Evolutionary conservation across 1,140 invertebrate genomes (phyloP).

Genomic region (Diachasma alloeum): DNA sequence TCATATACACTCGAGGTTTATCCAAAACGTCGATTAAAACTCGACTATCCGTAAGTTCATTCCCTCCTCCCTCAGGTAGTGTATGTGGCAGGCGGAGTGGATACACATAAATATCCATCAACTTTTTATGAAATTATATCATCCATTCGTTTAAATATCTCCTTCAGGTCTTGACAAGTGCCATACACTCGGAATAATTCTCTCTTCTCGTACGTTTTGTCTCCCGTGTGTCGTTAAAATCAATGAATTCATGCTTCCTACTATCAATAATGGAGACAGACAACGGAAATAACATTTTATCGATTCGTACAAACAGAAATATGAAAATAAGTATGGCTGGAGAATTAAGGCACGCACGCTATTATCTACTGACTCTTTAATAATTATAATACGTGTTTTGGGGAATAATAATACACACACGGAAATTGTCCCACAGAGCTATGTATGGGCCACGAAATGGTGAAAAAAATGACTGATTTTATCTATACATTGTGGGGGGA

Average conservation of each 20-base stretch:
- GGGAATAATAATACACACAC: not conserved
- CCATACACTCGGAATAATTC: not conserved
- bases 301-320: not conserved
- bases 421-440: not conserved
- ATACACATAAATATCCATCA: not conserved
- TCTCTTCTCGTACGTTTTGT: not conserved
- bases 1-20: not conserved
- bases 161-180: too few relatives aligned
- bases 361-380: not conserved
- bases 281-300: not conserved
- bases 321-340: not conserved
- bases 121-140: not conserved
- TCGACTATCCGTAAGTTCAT: not conserved
- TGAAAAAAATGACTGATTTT: not conserved
- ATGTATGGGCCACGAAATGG: not conserved
- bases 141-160: not conserved
- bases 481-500: not conserved
- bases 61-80: not conserved
- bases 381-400: not conserved
- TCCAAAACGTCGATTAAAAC: constrained; percentile 16
- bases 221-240: constrained; percentile 5
- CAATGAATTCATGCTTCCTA: not conserved
- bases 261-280: not conserved
- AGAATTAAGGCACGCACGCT: not conserved
- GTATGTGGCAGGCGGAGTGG: not conserved